These are phyloP conservation scores for Macrosiphum euphorbiae DNA, from an alignment of 2,888 invertebrate species.

Conservation along the genomic window DNA sequence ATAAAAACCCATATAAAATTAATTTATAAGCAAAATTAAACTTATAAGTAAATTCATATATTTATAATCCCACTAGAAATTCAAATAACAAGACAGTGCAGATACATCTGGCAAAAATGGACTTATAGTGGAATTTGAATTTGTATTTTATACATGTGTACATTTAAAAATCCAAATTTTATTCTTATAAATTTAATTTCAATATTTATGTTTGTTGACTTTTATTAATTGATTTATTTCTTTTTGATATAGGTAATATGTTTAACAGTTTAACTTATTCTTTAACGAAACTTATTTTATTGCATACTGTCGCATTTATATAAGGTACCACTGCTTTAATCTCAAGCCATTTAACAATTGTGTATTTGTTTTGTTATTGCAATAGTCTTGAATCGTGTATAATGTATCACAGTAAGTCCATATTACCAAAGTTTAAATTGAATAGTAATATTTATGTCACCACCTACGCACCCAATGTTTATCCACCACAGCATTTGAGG, in stretches of 20 bases:
- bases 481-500: neutral
- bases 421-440: slow-evolving; percentile 33
- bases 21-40: neutral
- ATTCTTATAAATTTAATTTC: neutral
- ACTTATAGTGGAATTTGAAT: neutral
- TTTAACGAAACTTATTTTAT: neutral
- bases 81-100: neutral
- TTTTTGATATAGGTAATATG: neutral
- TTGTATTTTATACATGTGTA: neutral
- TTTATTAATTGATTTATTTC: neutral
- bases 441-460: neutral
- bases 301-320: neutral
- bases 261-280: neutral
- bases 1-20: neutral
- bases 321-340: neutral
- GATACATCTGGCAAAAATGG: neutral
- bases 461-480: neutral
- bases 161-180: neutral
- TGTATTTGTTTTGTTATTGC: neutral
- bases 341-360: neutral
- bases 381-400: neutral
- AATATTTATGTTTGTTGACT: neutral
- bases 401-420: neutral
- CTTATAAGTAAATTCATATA: neutral
- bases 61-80: neutral